phyloP scores from a whole-genome alignment of 2,797 vertebrate genomes.

The Periparus ater region DNA sequence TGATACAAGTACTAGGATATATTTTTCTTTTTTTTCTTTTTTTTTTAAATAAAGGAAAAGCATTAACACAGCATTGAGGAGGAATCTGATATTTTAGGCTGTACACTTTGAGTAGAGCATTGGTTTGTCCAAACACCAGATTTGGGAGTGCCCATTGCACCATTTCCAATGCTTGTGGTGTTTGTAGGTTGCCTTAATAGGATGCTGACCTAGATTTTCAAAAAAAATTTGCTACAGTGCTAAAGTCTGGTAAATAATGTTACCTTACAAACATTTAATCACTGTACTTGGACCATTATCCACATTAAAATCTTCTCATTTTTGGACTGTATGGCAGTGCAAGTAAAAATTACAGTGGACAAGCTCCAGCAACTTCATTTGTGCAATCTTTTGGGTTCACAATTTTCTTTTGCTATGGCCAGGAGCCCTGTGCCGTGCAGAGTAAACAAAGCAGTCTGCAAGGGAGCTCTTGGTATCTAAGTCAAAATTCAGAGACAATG shows the following conservation, averaged over 20 bases:
- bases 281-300: neutral
- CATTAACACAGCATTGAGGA: neutral
- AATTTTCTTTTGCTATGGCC: neutral
- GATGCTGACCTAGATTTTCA: neutral
- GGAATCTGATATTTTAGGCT: neutral
- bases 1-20: neutral
- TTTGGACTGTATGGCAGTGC: neutral
- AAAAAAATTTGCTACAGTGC: neutral
- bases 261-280: neutral
- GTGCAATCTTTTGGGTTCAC: neutral
- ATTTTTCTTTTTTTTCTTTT: neutral
- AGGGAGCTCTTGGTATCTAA: neutral
- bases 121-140: neutral
- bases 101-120: neutral
- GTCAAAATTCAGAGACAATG: neutral
- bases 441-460: neutral
- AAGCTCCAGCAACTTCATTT: neutral
- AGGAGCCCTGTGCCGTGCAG: neutral
- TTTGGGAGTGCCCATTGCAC: neutral
- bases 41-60: neutral
- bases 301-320: neutral
- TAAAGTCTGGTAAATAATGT: neutral
- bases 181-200: neutral
- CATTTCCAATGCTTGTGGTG: neutral
- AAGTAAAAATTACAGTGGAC: neutral